Conservation (phyloP, 1,140 invertebrate species). For the Neuroterus valhalla region DNA sequence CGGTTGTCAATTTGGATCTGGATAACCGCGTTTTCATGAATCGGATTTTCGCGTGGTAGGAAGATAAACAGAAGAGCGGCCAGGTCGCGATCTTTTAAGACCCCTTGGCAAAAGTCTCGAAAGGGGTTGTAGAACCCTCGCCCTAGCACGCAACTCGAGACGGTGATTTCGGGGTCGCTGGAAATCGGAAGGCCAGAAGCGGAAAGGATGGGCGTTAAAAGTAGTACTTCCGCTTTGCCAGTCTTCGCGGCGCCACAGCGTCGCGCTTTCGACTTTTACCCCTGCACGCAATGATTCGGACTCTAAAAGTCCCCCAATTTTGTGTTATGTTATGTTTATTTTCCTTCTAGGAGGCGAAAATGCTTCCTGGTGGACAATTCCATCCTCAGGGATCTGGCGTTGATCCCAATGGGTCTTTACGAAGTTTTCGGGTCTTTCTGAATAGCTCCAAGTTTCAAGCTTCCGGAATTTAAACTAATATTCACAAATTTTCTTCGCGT, state of each 20-base stretch:
- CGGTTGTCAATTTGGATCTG: constrained; percentile 39
- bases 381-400: constrained; percentile 26
- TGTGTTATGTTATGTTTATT: constrained; percentile 41
- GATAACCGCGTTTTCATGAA: constrained; percentile 46
- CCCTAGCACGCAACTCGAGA: constrained; percentile 44
- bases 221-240: constrained; percentile 56
- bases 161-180: constrained; percentile 46
- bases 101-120: constrained; percentile 39
- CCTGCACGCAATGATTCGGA: constrained; percentile 35
- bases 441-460: neutral
- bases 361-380: constrained; percentile 35
- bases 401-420: constrained; percentile 38
- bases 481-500: neutral
- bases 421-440: neutral
- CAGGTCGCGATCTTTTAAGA: constrained; percentile 15
- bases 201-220: constrained; percentile 56
- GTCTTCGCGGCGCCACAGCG: constrained; percentile 48
- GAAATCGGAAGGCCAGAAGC: constrained; percentile 51
- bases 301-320: constrained; percentile 36
- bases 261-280: constrained; percentile 36
- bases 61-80: neutral
- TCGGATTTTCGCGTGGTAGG: constrained; percentile 40
- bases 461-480: neutral
- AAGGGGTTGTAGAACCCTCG: constrained; percentile 37
- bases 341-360: constrained; percentile 43